Base-by-base conservation (phyloP, 1,140 invertebrate genomes). In the Ooceraea biroi region DNA sequence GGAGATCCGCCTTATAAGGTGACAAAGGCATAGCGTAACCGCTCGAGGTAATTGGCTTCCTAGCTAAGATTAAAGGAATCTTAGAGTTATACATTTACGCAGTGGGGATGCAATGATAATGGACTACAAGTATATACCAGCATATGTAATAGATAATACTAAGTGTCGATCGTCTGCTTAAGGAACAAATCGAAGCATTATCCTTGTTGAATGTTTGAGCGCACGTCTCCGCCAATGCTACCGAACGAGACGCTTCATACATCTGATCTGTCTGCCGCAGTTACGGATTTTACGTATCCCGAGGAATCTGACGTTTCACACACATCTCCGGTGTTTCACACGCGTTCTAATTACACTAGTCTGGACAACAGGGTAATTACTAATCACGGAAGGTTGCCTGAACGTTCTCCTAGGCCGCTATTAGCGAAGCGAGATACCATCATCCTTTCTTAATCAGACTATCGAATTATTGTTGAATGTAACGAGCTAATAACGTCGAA, bases 401-500 rank as follows among this genome's bases (percentile, higher is more conserved):
- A 66, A 61, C 68, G 46, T 57, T 63, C n/a, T 50, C 48, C 41
- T 58, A 52, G 82, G 50, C 72, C 57, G 19, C 17, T 69, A 68
- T 86, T 71, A 48, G 44, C 60, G n/a, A 50, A 36, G n/a, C 65
- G 46, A 61, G 65, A 77, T 50, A 50, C 46, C 7, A 69, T 69
- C 65, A 80, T 91, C 90, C 85, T 91, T 92, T 92, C 92, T 76
- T 92, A 91, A 92, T 80, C 91, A 91, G 91, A 88, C 92, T 80
- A 86, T 92, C 91, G 91, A 91, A 65, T 86, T 88, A 87, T 86
- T 82, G 84, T 89, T 88, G 72, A 90, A 90, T 87, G 87, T 91
- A 90, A 88, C 84, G 89, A 83, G 86, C 52, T 83, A 88, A 83
- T 83, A 87, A 89, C 83, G 83, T 88, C 85, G 72, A 92, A 92